These are phyloP conservation scores for Notospermus geniculatus DNA, from an alignment of 1,140 invertebrate species.

Conservation along the genomic window DNA sequence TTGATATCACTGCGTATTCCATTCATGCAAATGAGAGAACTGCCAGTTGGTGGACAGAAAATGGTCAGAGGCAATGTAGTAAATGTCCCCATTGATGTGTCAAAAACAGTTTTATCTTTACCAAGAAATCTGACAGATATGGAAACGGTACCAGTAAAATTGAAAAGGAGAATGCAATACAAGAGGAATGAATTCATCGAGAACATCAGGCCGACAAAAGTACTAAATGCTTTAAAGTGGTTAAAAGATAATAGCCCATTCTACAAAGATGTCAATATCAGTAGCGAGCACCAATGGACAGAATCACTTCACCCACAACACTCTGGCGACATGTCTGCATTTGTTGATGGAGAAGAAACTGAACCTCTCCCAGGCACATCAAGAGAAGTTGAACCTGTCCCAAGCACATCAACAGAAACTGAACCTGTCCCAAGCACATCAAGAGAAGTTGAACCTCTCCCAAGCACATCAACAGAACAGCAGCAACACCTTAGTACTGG, in stretches of 20 bases:
- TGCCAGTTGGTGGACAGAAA: neutral
- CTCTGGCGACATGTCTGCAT: too few relatives aligned
- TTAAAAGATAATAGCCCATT: neutral
- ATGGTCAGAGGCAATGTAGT: conserved; percentile 20
- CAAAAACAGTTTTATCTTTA: conserved; percentile 23
- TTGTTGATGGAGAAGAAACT: too few relatives aligned
- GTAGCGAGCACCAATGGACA: too few relatives aligned
- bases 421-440: too few relatives aligned
- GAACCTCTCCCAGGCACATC: too few relatives aligned
- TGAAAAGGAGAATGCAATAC: conserved; percentile 21
- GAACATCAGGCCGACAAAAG: conserved; percentile 16
- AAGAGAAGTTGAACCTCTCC: too few relatives aligned
- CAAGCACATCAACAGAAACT: too few relatives aligned
- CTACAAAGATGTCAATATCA: too few relatives aligned
- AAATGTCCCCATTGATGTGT: conserved; percentile 27
- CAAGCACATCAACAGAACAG: too few relatives aligned
- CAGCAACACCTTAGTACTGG: too few relatives aligned
- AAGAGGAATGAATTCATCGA: conserved; percentile 20
- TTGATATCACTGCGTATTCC: neutral
- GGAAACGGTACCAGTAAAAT: conserved; percentile 18
- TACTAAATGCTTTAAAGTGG: neutral
- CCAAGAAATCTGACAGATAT: conserved; percentile 16
- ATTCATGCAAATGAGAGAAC: conserved; percentile 15
- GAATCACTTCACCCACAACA: too few relatives aligned
- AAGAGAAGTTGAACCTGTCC: too few relatives aligned